Evolutionary conservation across 2,797 vertebrate genomes (phyloP), one percentile per base, ranked within the genome.

Genomic region (Lophius americanus): DNA sequence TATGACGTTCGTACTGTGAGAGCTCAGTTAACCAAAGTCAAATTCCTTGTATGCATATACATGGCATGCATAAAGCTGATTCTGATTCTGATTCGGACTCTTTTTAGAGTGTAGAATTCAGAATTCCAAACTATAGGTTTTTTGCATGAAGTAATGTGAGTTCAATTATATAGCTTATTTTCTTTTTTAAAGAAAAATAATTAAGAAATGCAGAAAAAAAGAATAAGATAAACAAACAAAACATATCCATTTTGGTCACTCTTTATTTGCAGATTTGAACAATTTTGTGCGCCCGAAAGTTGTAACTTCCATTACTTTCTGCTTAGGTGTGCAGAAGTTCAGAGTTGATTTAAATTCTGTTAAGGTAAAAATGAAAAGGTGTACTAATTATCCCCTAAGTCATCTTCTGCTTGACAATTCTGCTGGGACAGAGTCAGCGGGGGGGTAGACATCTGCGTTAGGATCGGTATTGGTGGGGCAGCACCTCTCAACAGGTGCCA

Each of bases 401-500:
- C 70, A 51, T 77, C 64, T 70, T 43, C 43, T 59, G 48, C 47
- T 4, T 4, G 50, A 70, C 76, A 81, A 84, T 76, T 66, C 63
- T 76, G 58, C 63, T 44, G 64, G 62, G 78, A 89, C 77, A 49
- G 57, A 70, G 60, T 58, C 89, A 70, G 80, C 76, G 9, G 89
- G 88, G 52, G 87, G 2, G 79, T 46, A 81, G 84, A 86, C 83
- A 76, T 79, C 77, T 51, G 82, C 79, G 77, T 81, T 79, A 68
- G 73, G 83, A 77, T 64, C 9, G 49, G 71, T 65, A 86, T 83
- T 82, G 89, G 84, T 85, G 73, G 91, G 89, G 80, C 86, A 79
- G 51, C 82, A 88, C 90, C 84, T 87, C 73, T 78, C 87, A 84
- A 87, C 88, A 88, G 86, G 91, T 91, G 89, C 79, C 75, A 54